Evolutionary conservation across 2,113 vertebrate genomes (phyloP).

Genomic region (Telmatochromis sp.): DNA sequence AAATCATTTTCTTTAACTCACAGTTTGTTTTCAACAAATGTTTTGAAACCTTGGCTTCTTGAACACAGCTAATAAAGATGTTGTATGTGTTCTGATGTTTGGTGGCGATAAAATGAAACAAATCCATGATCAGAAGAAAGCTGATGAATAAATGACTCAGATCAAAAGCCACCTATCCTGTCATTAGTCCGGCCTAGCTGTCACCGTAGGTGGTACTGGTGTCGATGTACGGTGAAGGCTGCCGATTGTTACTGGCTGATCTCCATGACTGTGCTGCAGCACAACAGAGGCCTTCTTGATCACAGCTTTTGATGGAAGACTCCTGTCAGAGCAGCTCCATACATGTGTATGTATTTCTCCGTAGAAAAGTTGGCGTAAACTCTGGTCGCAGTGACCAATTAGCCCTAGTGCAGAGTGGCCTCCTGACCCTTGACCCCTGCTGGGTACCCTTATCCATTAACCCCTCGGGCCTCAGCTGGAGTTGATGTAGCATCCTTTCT

Average conservation of each 20-base stretch:
- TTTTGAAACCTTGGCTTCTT: not conserved
- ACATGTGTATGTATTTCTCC: conserved; percentile 61
- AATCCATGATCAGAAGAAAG: not conserved
- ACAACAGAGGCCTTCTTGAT: conserved; percentile 49
- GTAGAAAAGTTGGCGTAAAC: conserved; percentile 44
- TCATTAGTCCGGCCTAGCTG: not conserved
- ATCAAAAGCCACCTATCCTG: conserved; percentile 18
- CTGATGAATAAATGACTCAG: not conserved
- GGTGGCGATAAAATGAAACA: not conserved
- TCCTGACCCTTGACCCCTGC: conserved; percentile 90
- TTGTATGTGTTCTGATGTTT: not conserved
- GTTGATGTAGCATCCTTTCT: conserved; percentile 87
- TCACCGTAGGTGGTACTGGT: conserved; percentile 48
- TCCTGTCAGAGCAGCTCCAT: conserved; percentile 48
- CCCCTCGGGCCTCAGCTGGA: conserved; percentile 86
- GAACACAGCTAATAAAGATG: not conserved
- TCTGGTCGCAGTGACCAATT: conserved; percentile 83
- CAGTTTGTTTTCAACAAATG: not conserved
- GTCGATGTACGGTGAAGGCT: conserved; percentile 31
- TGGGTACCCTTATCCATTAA: conserved; percentile 85
- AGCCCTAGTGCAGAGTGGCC: conserved; percentile 78
- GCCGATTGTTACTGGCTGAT: conserved; percentile 48
- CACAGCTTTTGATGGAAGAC: conserved; percentile 48
- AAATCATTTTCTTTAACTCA: not conserved
- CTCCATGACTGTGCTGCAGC: conserved; percentile 49